phyloP scores from a whole-genome alignment of 37 sponge, comb jelly and placozoan species.

The Mnemiopsis leidyi region DNA sequence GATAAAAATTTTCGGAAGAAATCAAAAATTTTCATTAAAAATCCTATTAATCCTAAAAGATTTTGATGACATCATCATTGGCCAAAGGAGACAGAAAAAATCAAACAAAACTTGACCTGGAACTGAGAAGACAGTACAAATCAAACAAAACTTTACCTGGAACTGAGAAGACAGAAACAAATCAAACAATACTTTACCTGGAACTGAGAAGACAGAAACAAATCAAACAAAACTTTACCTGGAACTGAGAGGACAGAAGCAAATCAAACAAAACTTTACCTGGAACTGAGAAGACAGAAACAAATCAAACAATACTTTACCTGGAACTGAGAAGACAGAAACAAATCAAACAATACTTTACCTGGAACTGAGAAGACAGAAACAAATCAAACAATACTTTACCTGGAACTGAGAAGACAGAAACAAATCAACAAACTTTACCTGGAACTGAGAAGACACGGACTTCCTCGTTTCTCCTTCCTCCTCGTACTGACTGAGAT shows the following conservation, averaged over 20 bases:
- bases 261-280: not conserved
- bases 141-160: not conserved
- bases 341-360: too few relatives aligned
- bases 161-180: not conserved
- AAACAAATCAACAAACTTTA: too few relatives aligned
- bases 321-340: not conserved
- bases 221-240: not conserved
- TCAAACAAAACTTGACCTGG: not conserved
- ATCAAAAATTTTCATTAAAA: too few relatives aligned
- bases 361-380: not conserved
- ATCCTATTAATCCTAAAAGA: too few relatives aligned
- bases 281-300: not conserved
- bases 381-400: too few relatives aligned
- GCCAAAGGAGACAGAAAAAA: too few relatives aligned
- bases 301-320: too few relatives aligned
- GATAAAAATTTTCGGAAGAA: too few relatives aligned
- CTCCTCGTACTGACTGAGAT: not conserved
- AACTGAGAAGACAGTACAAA: too few relatives aligned
- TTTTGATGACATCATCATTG: too few relatives aligned
- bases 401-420: not conserved
- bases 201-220: not conserved
- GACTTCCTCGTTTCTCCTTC: not conserved
- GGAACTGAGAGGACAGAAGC: too few relatives aligned
- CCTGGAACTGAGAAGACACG: constrained; percentile 9
- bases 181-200: not conserved